Evolutionary conservation across 1,140 invertebrate species (phyloP).

Genomic region (Leptoteleia sp.): DNA sequence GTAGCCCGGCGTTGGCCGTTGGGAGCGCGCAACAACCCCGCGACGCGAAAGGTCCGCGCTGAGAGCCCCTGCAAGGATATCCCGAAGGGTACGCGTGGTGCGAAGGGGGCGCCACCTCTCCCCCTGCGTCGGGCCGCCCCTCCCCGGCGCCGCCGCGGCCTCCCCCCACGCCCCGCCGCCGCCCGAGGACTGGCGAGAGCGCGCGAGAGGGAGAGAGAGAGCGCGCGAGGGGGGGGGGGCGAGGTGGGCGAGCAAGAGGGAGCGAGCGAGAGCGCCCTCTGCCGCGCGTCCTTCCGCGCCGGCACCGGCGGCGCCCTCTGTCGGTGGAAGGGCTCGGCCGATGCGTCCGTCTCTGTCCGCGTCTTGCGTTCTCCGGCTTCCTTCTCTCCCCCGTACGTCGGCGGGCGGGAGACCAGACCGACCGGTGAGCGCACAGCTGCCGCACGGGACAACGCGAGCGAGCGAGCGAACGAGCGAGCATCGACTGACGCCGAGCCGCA

Average conservation of each 20-base stretch:
- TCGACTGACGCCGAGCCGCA: constrained; percentile 63
- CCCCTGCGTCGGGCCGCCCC: constrained; percentile 2
- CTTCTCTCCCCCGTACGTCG: constrained; percentile 33
- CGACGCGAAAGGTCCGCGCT: constrained; percentile 18
- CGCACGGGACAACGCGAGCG: constrained; percentile 58
- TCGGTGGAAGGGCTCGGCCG: constrained; percentile 2
- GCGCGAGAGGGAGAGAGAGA: too few species aligned
- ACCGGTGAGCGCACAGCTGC: constrained; percentile 68
- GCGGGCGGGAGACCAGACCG: constrained; percentile 30
- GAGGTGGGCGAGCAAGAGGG: too few species aligned
- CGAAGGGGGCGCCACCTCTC: constrained; percentile 47
- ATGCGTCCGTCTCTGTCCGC: constrained; percentile 27
- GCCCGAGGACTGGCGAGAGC: constrained; percentile 1
- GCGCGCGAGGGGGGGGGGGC: too few species aligned
- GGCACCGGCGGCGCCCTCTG: constrained; percentile 4
- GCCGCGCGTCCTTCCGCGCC: constrained; percentile 14
- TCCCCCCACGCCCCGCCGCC: constrained; percentile 28
- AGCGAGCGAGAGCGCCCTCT: too few species aligned
- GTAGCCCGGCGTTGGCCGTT: too few species aligned
- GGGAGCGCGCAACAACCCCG: constrained; percentile 23
- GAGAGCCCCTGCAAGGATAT: constrained; percentile 55
- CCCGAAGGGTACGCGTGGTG: constrained; percentile 32
- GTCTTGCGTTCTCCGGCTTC: constrained; percentile 49
- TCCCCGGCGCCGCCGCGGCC: constrained; percentile 23
- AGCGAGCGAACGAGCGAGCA: constrained; percentile 34